These are phyloP conservation scores for Synchiropus splendidus DNA, from an alignment of 2,113 vertebrate species.

Conservation along the genomic window DNA sequence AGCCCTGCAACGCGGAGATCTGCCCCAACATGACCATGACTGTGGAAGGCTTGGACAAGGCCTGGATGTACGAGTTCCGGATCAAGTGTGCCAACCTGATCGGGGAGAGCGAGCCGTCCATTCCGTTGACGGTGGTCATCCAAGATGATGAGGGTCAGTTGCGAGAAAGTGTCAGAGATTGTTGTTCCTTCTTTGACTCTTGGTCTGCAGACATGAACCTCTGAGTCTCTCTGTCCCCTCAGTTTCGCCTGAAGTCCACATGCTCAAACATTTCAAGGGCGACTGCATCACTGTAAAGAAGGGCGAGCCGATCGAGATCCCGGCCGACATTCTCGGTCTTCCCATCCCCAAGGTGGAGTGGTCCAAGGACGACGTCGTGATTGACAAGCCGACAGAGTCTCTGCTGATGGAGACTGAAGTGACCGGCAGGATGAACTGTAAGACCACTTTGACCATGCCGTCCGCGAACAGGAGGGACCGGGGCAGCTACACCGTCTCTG, in stretches of 20 bases:
- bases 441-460: slow-evolving; percentile 75
- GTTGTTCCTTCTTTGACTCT: background rate
- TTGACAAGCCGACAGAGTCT: slow-evolving; percentile 68
- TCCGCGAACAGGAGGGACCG: slow-evolving; percentile 71
- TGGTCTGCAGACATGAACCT: background rate
- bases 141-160: slow-evolving; percentile 92
- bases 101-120: slow-evolving; percentile 89
- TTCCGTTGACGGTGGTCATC: slow-evolving; percentile 83
- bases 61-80: slow-evolving; percentile 94
- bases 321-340: slow-evolving; percentile 86
- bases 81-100: slow-evolving; percentile 86
- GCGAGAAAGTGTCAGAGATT: background rate
- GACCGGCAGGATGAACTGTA: slow-evolving; percentile 78
- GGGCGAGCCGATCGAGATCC: slow-evolving; percentile 83
- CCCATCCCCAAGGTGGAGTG: slow-evolving; percentile 94
- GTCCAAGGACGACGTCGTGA: slow-evolving; percentile 84
- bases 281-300: slow-evolving; percentile 84
- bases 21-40: slow-evolving; percentile 77
- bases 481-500: slow-evolving; percentile 78
- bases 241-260: slow-evolving; percentile 57
- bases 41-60: slow-evolving; percentile 82
- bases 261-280: slow-evolving; percentile 80
- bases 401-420: slow-evolving; percentile 80
- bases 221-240: background rate
- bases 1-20: slow-evolving; percentile 78